phyloP scores from a whole-genome alignment of 2,113 vertebrate genomes.

The Pitta sordida region DNA sequence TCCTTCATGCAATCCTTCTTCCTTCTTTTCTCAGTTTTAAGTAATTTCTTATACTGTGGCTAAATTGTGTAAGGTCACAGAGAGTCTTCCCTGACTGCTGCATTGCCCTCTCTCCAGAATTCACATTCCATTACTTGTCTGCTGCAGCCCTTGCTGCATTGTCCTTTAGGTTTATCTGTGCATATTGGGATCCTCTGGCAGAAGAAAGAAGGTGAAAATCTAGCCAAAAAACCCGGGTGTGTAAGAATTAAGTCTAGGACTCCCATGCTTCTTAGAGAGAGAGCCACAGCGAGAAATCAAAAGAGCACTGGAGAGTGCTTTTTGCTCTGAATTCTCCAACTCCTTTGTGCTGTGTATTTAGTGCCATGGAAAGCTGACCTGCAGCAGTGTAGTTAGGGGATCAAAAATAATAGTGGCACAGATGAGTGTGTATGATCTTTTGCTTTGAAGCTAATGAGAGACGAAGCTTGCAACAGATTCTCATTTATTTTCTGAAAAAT shows the following conservation, averaged over 20 bases:
- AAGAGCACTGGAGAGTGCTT: background rate
- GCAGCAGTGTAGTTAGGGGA: background rate
- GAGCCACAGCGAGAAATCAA: background rate
- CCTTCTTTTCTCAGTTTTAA: background rate
- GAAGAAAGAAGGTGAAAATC: background rate
- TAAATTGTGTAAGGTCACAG: background rate
- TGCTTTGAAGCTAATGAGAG: background rate
- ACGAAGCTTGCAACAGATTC: background rate
- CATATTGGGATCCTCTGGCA: background rate
- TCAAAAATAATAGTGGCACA: background rate
- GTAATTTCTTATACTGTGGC: background rate
- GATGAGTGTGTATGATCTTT: background rate
- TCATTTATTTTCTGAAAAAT: background rate
- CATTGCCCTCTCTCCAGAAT: background rate
- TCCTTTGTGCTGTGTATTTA: background rate
- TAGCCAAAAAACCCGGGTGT: background rate
- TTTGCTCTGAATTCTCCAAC: background rate
- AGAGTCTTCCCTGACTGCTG: background rate
- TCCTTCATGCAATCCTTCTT: background rate
- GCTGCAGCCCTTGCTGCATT: background rate
- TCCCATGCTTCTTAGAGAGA: background rate
- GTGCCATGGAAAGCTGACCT: background rate
- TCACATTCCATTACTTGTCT: background rate
- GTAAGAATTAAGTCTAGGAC: background rate
- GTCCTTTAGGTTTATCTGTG: background rate